Conservation (phyloP, 2,797 vertebrate species). For the Bucorvus abyssinicus region DNA sequence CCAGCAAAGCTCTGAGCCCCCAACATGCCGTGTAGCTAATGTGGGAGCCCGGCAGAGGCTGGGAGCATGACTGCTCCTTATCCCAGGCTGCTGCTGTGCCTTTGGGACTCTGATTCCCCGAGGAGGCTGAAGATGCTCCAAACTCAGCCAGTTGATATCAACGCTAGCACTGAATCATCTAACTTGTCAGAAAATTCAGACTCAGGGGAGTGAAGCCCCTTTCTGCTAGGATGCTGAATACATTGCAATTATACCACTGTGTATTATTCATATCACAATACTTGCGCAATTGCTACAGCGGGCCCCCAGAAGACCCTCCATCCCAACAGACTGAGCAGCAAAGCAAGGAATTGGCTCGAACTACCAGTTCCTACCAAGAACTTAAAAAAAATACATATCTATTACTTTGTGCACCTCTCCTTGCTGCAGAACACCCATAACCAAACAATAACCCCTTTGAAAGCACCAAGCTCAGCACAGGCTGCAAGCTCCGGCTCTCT, state of each 20-base stretch:
- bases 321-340: not conserved
- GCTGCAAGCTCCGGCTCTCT: not conserved
- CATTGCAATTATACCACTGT: not conserved
- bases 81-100: not conserved
- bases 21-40: rapidly evolving
- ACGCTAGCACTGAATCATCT: not conserved
- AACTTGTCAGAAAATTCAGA: not conserved
- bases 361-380: not conserved
- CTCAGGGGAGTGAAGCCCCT: not conserved
- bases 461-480: not conserved
- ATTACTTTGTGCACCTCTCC: not conserved
- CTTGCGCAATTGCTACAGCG: not conserved
- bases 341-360: not conserved
- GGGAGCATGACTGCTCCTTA: not conserved
- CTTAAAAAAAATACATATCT: not conserved
- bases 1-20: not conserved
- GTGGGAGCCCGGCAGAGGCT: not conserved
- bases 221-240: not conserved
- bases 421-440: not conserved
- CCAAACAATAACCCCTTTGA: not conserved
- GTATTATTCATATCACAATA: too few species aligned
- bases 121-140: not conserved
- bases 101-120: rapidly evolving
- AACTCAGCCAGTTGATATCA: not conserved
- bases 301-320: not conserved